Conservation (phyloP, 2,113 vertebrate genomes). For the Lamprotornis superbus region DNA sequence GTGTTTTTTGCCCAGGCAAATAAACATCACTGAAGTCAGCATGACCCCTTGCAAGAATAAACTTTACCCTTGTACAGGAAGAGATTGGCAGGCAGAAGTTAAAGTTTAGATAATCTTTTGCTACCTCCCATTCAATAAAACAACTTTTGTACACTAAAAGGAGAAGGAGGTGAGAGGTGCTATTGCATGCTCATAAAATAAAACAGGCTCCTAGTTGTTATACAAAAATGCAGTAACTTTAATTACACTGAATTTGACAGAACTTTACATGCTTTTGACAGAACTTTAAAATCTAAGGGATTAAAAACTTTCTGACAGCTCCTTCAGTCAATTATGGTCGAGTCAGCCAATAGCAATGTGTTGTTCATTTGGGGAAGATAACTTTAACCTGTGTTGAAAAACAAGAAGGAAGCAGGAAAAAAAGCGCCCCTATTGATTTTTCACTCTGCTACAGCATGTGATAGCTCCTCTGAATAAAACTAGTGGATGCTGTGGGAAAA, state of each 20-base stretch:
- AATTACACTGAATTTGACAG: not conserved
- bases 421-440: not conserved
- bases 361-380: not conserved
- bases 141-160: not conserved
- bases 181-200: not conserved
- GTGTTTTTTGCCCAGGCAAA: not conserved
- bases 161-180: not conserved
- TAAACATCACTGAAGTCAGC: not conserved
- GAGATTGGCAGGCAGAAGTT: not conserved
- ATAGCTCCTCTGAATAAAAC: not conserved
- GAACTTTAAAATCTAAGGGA: not conserved
- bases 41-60: not conserved
- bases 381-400: not conserved
- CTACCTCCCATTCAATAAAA: not conserved
- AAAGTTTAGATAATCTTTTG: not conserved
- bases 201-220: not conserved
- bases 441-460: not conserved
- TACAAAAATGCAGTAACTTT: not conserved
- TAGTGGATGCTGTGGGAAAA: not conserved
- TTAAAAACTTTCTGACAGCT: not conserved
- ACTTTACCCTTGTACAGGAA: not conserved
- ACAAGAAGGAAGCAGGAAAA: accelerated
- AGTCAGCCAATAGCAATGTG: not conserved
- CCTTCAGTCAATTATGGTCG: not conserved
- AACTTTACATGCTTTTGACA: not conserved